These are phyloP conservation scores for Stigmatopora nigra DNA, from an alignment of 2,113 vertebrate species.

Conservation along the genomic window DNA sequence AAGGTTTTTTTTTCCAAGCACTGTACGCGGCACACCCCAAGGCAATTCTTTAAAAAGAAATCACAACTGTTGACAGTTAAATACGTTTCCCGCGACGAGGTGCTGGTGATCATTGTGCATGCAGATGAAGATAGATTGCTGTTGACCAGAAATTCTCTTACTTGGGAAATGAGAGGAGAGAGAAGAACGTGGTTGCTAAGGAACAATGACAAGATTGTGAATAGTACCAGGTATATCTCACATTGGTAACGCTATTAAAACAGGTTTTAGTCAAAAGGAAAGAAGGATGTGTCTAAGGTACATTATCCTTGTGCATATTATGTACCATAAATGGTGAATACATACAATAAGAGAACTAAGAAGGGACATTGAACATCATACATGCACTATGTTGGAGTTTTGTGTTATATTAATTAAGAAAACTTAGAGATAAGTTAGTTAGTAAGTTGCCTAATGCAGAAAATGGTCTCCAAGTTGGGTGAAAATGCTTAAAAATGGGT, in stretches of 20 bases:
- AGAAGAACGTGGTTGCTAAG: slow-evolving; percentile 24
- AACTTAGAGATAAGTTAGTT: background rate
- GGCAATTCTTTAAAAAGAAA: slow-evolving; percentile 5
- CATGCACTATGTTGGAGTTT: background rate
- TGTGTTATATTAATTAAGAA: background rate
- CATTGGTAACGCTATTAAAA: background rate
- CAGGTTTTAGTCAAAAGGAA: background rate
- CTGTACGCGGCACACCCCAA: background rate
- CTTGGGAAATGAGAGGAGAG: slow-evolving; percentile 4
- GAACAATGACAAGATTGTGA: slow-evolving; percentile 20
- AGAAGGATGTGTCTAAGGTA: background rate
- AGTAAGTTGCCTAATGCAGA: too few species aligned
- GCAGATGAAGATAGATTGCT: slow-evolving; percentile 7
- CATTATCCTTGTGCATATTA: background rate
- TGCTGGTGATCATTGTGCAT: slow-evolving; percentile 23
- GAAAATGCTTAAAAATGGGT: too few species aligned
- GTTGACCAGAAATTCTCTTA: background rate
- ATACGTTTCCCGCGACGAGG: slow-evolving; percentile 5
- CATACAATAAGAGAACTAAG: background rate
- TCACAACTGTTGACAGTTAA: background rate
- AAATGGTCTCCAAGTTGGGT: too few species aligned
- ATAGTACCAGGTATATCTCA: background rate
- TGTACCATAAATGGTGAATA: background rate
- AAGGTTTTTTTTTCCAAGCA: background rate
- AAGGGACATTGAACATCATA: background rate